These are phyloP conservation scores for Euzetes globulus DNA, from an alignment of 2,888 invertebrate species.

Conservation along the genomic window DNA sequence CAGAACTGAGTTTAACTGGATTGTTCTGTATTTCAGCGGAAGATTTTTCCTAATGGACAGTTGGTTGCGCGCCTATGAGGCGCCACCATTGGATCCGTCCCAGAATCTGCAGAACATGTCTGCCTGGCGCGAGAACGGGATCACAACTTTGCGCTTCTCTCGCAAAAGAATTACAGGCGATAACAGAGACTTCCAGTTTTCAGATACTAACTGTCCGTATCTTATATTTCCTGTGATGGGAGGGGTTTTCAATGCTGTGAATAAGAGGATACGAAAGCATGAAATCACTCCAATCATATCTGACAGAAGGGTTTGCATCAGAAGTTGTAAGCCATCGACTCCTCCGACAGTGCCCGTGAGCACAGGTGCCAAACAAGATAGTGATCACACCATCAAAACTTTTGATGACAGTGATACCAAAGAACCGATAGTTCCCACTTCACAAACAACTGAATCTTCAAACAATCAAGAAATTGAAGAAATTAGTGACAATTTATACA, in stretches of 20 bases:
- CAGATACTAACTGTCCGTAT: conserved; percentile 71
- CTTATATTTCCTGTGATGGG: conserved; percentile 80
- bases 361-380: not conserved
- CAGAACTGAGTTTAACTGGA: not conserved
- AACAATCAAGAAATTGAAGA: not conserved
- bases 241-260: conserved; percentile 70
- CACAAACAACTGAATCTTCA: not conserved
- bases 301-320: conserved; percentile 69
- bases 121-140: conserved; percentile 65
- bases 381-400: conserved; percentile 15
- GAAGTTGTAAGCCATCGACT: conserved; percentile 55
- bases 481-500: not conserved
- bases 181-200: conserved; percentile 64
- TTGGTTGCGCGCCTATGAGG: conserved; percentile 66
- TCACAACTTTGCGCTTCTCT: conserved; percentile 67
- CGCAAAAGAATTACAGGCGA: conserved; percentile 70
- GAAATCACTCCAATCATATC: conserved; percentile 63
- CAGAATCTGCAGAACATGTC: conserved; percentile 65
- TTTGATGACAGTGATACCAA: not conserved
- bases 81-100: conserved; percentile 44
- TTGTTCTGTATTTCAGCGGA: conserved; percentile 47
- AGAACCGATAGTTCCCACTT: not conserved
- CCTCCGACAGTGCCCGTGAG: not conserved
- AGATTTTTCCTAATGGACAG: conserved; percentile 79
- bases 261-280: conserved; percentile 76